Evolutionary conservation across 2,113 vertebrate species (phyloP).

Genomic region (Bubalus kerabau): DNA sequence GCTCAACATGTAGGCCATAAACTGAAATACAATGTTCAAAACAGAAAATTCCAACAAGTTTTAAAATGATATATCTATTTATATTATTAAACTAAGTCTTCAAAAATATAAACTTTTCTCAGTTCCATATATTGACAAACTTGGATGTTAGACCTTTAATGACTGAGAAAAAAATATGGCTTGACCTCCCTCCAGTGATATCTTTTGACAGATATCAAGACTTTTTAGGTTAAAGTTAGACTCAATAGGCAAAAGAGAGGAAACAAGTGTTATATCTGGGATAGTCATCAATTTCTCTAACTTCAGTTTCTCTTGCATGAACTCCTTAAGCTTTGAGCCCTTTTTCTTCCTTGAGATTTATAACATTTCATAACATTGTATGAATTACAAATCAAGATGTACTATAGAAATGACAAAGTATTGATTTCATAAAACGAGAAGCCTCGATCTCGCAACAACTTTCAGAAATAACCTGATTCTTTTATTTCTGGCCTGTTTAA

Average conservation of each 20-base stretch:
- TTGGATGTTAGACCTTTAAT: background rate
- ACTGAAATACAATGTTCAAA: background rate
- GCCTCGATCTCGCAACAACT: conserved; percentile 8
- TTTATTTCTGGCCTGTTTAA: conserved; percentile 42
- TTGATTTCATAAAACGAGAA: conserved; percentile 43
- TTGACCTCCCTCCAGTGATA: background rate
- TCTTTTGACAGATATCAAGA: background rate
- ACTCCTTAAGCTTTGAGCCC: background rate
- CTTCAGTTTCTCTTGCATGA: conserved; percentile 41
- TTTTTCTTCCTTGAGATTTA: conserved; percentile 45
- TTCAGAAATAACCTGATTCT: conserved; percentile 52
- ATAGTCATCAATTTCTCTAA: background rate
- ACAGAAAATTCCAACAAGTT: background rate
- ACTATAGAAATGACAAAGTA: conserved; percentile 9
- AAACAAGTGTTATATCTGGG: conserved; percentile 50
- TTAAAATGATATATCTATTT: background rate
- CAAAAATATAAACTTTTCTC: background rate
- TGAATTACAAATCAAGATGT: conserved; percentile 61
- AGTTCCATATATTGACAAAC: background rate
- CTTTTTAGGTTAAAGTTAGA: background rate
- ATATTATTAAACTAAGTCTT: background rate
- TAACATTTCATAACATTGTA: conserved; percentile 19
- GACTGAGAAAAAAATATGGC: background rate
- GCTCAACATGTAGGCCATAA: background rate
- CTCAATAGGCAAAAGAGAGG: background rate